These are phyloP conservation scores for Zootoca vivipara DNA, from an alignment of 2,113 vertebrate genomes.

Conservation along the genomic window DNA sequence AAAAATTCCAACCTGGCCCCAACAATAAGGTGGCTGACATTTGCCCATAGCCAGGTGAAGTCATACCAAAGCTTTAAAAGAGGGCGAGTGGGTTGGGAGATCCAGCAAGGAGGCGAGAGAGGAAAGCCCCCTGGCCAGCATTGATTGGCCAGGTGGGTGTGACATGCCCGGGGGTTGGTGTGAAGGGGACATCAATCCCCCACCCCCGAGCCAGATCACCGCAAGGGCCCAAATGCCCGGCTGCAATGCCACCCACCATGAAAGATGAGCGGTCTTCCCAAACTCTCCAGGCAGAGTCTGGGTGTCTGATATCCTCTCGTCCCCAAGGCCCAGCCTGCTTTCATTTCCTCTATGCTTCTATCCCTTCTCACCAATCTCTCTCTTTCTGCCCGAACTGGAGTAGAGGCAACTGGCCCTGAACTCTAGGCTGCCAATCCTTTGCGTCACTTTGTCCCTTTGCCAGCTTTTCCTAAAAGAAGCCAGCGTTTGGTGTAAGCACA, in stretches of 20 bases:
- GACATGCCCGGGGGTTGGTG: too few species aligned
- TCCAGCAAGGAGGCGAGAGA: too few species aligned
- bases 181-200: too few species aligned
- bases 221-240: too few species aligned
- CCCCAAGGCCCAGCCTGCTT: not conserved
- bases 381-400: not conserved
- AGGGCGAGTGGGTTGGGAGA: too few species aligned
- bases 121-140: too few species aligned
- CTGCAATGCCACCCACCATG: rapidly evolving
- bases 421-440: conserved; percentile 21
- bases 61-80: too few species aligned
- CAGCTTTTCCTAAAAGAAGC: conserved; percentile 59
- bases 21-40: too few species aligned
- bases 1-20: too few species aligned
- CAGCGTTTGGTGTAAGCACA: conserved; percentile 53
- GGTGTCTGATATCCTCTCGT: not conserved
- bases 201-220: too few species aligned
- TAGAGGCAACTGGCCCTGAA: conserved; percentile 46
- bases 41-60: too few species aligned
- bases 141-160: too few species aligned
- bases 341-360: conserved; percentile 5
- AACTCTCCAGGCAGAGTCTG: not conserved
- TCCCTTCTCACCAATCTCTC: not conserved
- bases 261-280: not conserved
- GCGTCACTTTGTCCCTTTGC: conserved; percentile 44